phyloP scores from a whole-genome alignment of 2,113 vertebrate species.

The Otus sunia region DNA sequence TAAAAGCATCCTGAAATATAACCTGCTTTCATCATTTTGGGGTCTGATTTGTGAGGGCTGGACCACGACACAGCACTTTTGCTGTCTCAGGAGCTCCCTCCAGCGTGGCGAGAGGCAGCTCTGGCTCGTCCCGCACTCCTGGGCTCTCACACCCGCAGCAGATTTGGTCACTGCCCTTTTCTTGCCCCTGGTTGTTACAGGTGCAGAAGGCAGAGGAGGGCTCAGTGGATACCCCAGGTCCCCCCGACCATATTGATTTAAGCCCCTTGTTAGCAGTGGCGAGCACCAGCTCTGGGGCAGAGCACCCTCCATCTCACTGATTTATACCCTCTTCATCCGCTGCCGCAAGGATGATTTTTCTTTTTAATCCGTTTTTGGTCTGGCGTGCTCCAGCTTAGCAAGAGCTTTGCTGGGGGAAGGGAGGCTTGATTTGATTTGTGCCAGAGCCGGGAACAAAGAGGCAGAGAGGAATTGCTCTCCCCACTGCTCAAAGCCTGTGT shows the following conservation, averaged over 20 bases:
- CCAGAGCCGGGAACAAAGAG: background rate
- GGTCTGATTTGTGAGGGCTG: background rate
- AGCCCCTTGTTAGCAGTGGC: background rate
- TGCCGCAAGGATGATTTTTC: background rate
- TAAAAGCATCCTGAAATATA: background rate
- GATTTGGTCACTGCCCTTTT: background rate
- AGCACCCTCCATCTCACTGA: background rate
- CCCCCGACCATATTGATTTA: rapidly evolving
- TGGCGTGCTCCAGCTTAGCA: background rate
- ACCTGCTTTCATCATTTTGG: background rate
- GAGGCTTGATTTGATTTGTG: background rate
- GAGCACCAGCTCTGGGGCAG: background rate
- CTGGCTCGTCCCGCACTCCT: rapidly evolving
- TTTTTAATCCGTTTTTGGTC: conserved; percentile 14
- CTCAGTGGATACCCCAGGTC: rapidly evolving
- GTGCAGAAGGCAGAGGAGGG: background rate
- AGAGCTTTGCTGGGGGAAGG: conserved; percentile 11
- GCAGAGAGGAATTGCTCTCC: background rate
- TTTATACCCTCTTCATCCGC: background rate
- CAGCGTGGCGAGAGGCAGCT: background rate
- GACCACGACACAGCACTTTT: rapidly evolving
- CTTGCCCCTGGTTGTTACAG: rapidly evolving
- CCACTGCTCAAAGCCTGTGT: background rate
- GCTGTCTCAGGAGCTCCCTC: conserved; percentile 19
- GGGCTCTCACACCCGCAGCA: background rate